Conservation (phyloP, 2,888 invertebrate species). For the Eurytoma adleriae region DNA sequence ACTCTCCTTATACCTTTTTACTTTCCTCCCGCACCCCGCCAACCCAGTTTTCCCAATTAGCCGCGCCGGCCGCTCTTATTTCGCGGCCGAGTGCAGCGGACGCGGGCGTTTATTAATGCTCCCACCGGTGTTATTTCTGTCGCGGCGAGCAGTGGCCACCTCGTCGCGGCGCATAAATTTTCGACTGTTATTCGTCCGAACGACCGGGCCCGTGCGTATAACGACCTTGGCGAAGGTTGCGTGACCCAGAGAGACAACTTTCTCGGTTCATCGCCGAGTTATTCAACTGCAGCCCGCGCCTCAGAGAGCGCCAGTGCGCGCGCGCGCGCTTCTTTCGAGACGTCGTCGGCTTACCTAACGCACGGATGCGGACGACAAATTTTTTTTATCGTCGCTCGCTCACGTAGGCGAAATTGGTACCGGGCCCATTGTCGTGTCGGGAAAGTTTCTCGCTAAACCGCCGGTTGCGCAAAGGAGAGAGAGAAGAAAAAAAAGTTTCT, state of each 20-base stretch:
- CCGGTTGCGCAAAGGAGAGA: constrained; percentile 30
- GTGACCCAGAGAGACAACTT: constrained; percentile 52
- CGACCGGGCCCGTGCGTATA: constrained; percentile 1
- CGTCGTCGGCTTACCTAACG: background rate
- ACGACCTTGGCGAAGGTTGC: constrained; percentile 53
- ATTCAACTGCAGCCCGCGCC: background rate
- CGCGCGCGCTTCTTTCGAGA: background rate
- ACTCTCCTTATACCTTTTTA: background rate
- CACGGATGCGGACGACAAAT: background rate
- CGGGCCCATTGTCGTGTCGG: no score
- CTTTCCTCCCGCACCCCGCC: background rate
- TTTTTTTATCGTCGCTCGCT: constrained; percentile 3
- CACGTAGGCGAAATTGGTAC: no score
- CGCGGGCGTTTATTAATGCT: background rate
- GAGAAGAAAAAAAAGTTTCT: constrained; percentile 25
- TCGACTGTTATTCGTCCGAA: constrained; percentile 17
- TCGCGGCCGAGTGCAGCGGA: background rate
- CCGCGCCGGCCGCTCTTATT: constrained; percentile 16
- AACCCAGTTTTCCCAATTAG: constrained; percentile 24
- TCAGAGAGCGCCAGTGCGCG: background rate
- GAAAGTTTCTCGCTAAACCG: constrained; percentile 26
- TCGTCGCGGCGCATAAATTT: constrained; percentile 35
- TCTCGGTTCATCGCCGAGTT: constrained; percentile 9
- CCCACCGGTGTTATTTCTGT: constrained; percentile 9
- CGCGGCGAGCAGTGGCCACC: background rate